Conservation (phyloP, 2,797 vertebrate species). For the Poecilia velifera region DNA sequence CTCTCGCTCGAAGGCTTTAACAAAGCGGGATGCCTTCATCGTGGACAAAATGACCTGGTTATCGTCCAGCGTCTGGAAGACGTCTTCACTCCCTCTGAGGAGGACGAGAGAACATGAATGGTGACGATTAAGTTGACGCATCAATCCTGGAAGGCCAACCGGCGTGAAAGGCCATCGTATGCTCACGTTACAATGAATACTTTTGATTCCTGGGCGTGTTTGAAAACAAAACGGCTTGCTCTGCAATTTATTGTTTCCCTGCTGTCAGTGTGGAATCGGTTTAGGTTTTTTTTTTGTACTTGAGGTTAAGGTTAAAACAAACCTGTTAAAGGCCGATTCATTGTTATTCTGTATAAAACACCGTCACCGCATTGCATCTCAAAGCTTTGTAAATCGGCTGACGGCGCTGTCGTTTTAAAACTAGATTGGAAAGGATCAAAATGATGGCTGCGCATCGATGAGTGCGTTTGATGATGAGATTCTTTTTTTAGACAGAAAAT, state of each 20-base stretch:
- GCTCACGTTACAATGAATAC: neutral
- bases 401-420: neutral
- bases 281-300: neutral
- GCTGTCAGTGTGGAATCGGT: neutral
- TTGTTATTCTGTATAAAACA: neutral
- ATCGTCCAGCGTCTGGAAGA: slow-evolving; percentile 89
- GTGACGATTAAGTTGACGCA: no score
- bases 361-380: neutral
- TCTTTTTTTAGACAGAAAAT: neutral
- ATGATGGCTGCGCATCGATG: neutral
- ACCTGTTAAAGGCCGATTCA: neutral
- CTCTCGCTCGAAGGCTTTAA: slow-evolving; percentile 86
- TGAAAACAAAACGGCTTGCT: neutral
- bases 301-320: neutral
- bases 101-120: neutral
- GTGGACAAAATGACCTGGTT: slow-evolving; percentile 88
- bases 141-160: neutral
- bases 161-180: neutral
- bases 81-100: slow-evolving; percentile 84
- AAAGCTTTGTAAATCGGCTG: neutral
- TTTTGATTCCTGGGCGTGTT: neutral
- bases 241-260: neutral
- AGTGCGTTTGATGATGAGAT: neutral
- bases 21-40: slow-evolving; percentile 89
- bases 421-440: neutral